Base-by-base conservation (phyloP, 2,113 vertebrate genomes). In the Opisthocomus hoazin region DNA sequence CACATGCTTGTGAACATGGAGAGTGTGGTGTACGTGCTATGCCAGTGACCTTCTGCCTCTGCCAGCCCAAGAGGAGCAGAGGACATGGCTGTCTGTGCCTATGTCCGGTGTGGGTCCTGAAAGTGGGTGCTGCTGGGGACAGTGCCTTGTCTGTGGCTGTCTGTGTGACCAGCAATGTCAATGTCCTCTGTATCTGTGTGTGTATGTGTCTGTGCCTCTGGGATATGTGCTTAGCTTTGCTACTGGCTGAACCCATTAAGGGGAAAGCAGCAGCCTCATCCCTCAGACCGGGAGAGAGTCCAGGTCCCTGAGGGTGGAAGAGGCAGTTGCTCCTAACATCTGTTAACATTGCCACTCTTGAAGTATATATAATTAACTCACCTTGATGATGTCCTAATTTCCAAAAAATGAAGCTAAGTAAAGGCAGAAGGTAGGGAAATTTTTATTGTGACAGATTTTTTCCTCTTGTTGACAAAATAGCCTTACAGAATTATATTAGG, bases 151-250 rank as follows among this genome's bases (percentile, higher is more conserved):
- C n/a, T 64, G 50, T 11, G 48, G 14, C 26, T 2, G 0, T 9
- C 22, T 43, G 5, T 30, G 29, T 46, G 20, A 46, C 18, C 0
- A 0, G 8, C 11, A 2, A 0, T 7, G 5, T 14, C 30, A 3
- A 2, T 54, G 23, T 32, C 30, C 26, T 48, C n/a, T 2, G 0
- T 21, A 32, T 50, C n/a, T n/a, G 20, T 41, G 50, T 21, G 27
- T 30, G 10, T 29, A 9, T 10, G 8, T 63, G 48, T 74, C 23
- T 70, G 22, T 34, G 19, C 37, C 77, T 63, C 43, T 29, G 36
- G 24, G 19, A 3, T 18, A 36, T 4, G 3, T n/a, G 54, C 17
- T 90, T 22, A 74, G 45, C 41, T 34, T 13, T 2, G 3, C 34
- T 64, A 6, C 19, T 27, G n/a, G 7, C 14, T 70, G 46, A 77